Conservation (phyloP, 2,797 vertebrate species). For the Rhyacichthys aspro region DNA sequence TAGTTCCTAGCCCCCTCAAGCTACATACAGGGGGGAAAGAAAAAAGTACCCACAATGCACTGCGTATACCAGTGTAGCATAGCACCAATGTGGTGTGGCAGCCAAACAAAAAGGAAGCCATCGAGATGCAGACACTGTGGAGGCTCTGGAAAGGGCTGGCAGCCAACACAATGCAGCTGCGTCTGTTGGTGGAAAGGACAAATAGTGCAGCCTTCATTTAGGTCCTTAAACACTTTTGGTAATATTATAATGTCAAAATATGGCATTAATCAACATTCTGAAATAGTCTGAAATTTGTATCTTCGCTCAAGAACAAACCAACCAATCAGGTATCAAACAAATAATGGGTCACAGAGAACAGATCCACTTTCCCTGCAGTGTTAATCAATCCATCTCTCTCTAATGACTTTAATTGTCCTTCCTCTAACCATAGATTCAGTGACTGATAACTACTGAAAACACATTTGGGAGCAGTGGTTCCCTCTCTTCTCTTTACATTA, state of each 20-base stretch:
- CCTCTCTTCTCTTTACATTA: too few species aligned
- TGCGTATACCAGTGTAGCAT: constrained; percentile 27
- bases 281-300: too few species aligned
- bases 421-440: not conserved
- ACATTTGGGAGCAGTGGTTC: too few species aligned
- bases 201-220: constrained; percentile 9
- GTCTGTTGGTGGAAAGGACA: constrained; percentile 27
- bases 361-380: constrained; percentile 8
- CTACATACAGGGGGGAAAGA: constrained; percentile 39
- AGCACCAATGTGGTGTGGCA: constrained; percentile 46
- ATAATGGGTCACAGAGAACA: not conserved
- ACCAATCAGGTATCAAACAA: not conserved
- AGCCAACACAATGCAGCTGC: constrained; percentile 20
- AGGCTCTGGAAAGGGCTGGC: constrained; percentile 36
- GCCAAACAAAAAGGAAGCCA: constrained; percentile 50
- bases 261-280: not conserved
- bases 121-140: constrained; percentile 36
- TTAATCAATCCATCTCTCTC: constrained; percentile 12
- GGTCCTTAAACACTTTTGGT: not conserved
- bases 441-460: not conserved
- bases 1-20: constrained; percentile 69
- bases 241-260: not conserved
- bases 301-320: constrained; percentile 7
- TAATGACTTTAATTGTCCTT: constrained; percentile 18
- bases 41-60: constrained; percentile 69